Evolutionary conservation across 2,113 vertebrate genomes (phyloP), one percentile per base, ranked within the genome.

Genomic region (Sebastes fasciatus): DNA sequence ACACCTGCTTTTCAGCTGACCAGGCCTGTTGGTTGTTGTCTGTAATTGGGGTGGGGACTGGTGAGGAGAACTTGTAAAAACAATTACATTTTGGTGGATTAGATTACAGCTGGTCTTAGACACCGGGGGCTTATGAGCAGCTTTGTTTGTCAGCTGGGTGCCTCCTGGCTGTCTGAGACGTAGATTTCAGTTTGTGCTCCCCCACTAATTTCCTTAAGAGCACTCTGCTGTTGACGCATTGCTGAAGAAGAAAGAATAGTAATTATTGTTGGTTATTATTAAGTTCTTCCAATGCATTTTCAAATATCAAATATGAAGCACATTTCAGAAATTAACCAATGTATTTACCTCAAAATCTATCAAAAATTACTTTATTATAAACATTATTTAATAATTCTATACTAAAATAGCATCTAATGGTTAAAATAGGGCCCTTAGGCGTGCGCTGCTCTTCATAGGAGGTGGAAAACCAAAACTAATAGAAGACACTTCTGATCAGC

Each of bases 21-120:
- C 91, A 94, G 95, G 94, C 94, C 91, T 94, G 88, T 92, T 88
- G 23, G 77, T 79, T 89, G 78, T 77, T 80, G 90, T 95, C 93
- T 96, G 82, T 85, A 74, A 80, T 48, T 75, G 17, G 49, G 52
- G 54, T 79, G 52, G 65, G 78, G 62, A 19, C 61, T 60, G 74
- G 42, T 76, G 12, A 86, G 26, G 68, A 73, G 26, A 26, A 26
- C 66, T 96, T 94, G 93, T 93, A 82, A 93, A 95, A 94, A 95
- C 96, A 97, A 96, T 96, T 96, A 96, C 90, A 94, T 88, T 84
- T 82, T 92, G 86, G 88, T 93, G 95, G 96, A 97, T 97, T 97
- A 96, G 93, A 96, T 97, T 96, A 96, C 96, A 96, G 95, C 95
- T 96, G 95, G 94, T 95, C 93, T 91, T 93, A 96, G 95, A 95